A percentile compares a stretch with the other conserved stretches of the same genome.
phyloP scores from a whole-genome alignment of 2,797 vertebrate species.

The Poeciliopsis presidionis region DNA sequence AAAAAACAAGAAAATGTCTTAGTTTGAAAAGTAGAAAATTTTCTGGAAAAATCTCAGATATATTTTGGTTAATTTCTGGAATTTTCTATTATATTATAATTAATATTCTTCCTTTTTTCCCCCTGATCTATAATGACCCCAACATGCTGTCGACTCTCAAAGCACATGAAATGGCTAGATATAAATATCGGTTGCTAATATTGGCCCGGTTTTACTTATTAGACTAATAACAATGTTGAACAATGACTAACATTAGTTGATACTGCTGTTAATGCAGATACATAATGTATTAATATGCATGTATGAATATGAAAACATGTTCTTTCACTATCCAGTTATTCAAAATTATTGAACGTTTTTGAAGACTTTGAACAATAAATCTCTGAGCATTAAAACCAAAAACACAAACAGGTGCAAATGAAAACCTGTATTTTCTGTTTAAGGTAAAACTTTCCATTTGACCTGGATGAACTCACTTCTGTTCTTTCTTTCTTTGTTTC shows the following conservation, averaged over 20 bases:
- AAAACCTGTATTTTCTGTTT: not conserved
- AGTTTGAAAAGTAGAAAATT: no score
- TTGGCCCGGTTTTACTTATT: not conserved
- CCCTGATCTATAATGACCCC: no score
- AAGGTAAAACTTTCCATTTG: not conserved
- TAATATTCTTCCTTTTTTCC: no score
- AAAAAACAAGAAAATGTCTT: no score
- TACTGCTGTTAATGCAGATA: fast-evolving
- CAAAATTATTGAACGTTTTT: not conserved
- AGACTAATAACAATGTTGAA: not conserved
- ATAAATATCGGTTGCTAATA: not conserved
- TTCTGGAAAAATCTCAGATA: no score
- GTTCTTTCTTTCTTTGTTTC: not conserved
- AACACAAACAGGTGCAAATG: not conserved
- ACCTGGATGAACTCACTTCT: not conserved
- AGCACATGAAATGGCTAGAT: not conserved
- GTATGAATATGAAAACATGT: not conserved
- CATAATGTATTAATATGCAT: not conserved
- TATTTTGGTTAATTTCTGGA: no score
- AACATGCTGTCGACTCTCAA: not conserved
- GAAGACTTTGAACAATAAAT: not conserved
- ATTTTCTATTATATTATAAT: no score
- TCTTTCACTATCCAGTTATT: not conserved
- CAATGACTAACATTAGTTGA: not conserved
- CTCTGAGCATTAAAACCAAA: not conserved